Conservation (phyloP, 1,140 invertebrate genomes). For the Drosophila persimilis region DNA sequence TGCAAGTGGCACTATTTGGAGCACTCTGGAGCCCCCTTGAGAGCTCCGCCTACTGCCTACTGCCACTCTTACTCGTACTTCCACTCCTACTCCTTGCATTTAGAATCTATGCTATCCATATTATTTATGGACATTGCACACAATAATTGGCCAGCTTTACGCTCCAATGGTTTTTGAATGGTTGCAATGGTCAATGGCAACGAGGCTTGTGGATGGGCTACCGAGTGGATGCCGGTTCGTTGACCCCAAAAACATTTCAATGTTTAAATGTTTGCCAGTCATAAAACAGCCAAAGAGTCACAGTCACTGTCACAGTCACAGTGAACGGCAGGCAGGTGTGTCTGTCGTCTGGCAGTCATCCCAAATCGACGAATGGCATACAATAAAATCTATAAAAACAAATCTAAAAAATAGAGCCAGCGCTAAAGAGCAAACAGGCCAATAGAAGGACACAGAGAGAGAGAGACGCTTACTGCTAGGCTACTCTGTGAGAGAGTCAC, state of each 20-base stretch:
- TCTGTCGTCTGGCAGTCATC: slow-evolving; percentile 20
- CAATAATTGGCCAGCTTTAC: slow-evolving; percentile 69
- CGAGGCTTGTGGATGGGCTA: slow-evolving; percentile 19
- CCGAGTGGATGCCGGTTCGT: slow-evolving; percentile 29
- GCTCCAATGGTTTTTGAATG: slow-evolving; percentile 19
- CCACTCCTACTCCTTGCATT: slow-evolving; percentile 14
- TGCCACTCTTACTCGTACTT: too few species aligned
- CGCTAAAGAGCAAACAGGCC: too few species aligned
- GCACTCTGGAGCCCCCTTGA: background rate
- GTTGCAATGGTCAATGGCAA: slow-evolving; percentile 26
- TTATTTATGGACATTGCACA: slow-evolving; percentile 71
- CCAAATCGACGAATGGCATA: slow-evolving; percentile 25
- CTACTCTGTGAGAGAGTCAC: too few species aligned
- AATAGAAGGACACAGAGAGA: too few species aligned
- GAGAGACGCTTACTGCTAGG: too few species aligned
- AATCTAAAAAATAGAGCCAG: too few species aligned
- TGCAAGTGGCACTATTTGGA: slow-evolving; percentile 34
- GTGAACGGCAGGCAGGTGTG: slow-evolving; percentile 25
- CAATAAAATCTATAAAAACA: background rate
- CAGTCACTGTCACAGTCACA: slow-evolving; percentile 2
- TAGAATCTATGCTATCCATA: slow-evolving; percentile 45
- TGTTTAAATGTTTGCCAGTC: slow-evolving; percentile 6
- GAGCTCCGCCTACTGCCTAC: background rate
- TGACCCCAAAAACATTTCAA: slow-evolving; percentile 37
- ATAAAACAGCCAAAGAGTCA: slow-evolving; percentile 1